phyloP scores from a whole-genome alignment of 2,888 invertebrate species.

The Tethea ocularis region DNA sequence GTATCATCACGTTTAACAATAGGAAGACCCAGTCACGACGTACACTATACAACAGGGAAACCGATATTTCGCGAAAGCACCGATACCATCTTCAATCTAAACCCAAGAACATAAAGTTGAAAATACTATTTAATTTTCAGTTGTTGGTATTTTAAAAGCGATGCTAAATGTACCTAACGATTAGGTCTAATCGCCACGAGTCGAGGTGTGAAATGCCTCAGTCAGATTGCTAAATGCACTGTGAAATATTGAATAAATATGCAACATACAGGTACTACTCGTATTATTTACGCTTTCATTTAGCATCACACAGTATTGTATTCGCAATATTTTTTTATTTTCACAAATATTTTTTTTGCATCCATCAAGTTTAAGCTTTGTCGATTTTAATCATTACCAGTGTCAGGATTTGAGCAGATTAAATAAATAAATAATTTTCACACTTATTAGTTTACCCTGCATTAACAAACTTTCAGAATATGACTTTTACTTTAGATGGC shows the following conservation, averaged over 20 bases:
- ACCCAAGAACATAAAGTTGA: conserved; percentile 1
- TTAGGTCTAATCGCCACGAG: conserved; percentile 24
- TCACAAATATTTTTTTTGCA: no score
- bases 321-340: background rate
- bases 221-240: conserved; percentile 44
- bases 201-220: conserved; percentile 53
- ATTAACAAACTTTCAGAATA: no score
- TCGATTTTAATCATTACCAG: no score
- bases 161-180: conserved; percentile 26
- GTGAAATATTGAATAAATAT: conserved; percentile 54
- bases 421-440: no score
- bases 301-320: background rate
- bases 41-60: conserved; percentile 20
- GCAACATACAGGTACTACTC: conserved; percentile 28
- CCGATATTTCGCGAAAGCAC: conserved; percentile 15
- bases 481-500: no score
- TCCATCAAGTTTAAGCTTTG: no score
- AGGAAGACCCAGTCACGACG: conserved; percentile 34
- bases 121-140: background rate
- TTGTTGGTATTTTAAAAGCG: background rate
- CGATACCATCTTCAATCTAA: background rate
- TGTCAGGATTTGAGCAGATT: no score
- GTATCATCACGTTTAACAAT: conserved; percentile 30
- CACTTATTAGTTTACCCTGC: no score
- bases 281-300: conserved; percentile 22